Base-by-base conservation (phyloP, 2,797 vertebrate species). In the Muraenolepis orangiensis region DNA sequence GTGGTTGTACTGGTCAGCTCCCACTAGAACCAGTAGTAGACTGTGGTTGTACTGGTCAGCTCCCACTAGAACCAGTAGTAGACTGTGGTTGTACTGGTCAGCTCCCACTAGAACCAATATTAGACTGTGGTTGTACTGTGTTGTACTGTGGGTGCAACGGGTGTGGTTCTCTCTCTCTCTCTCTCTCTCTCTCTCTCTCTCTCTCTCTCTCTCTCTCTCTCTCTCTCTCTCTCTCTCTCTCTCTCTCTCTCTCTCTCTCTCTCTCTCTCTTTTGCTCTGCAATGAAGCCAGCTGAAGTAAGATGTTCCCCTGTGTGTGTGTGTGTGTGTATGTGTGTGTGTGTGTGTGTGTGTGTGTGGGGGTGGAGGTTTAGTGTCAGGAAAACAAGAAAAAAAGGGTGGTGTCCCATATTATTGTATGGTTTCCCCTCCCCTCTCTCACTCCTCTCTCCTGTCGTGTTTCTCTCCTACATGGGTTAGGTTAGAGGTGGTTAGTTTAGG, bases 181-280 rank as follows among this genome's bases (percentile, higher is more conserved):
- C 74, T 70, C 28, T 38, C 20, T 6, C 20, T 73, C 32, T n/a
- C 57, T 20, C 20, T 28, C 34, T 12, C 29, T 69, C 66, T 38
- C 26, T n/a, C 40, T 36, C 40, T 67, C 18, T 36, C n/a, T 76
- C 20, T 72, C 23, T 72, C 16, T 78, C 67, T 28, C 66, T 38
- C 46, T 32, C 6, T 30, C 68, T 40, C 42, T 42, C 20, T 7
- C 66, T 30, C 34, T 26, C 20, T 34, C 69, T 29, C 34, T 74
- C 66, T 69, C 66, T 69, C 20, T 70, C 68, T 70, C 32, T 46
- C 5, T 42, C 40, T 46, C 16, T 18, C 42, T 46, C 16, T 46
- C 42, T 46, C 16, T 46, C 42, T 20, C 3, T 46, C 46, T 51
- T 5, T 20, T n/a, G 18, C n/a, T 5, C 46, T n/a, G 18, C n/a